These are phyloP conservation scores for Mystacornis crossleyi DNA, from an alignment of 2,113 vertebrate genomes.

Conservation along the genomic window DNA sequence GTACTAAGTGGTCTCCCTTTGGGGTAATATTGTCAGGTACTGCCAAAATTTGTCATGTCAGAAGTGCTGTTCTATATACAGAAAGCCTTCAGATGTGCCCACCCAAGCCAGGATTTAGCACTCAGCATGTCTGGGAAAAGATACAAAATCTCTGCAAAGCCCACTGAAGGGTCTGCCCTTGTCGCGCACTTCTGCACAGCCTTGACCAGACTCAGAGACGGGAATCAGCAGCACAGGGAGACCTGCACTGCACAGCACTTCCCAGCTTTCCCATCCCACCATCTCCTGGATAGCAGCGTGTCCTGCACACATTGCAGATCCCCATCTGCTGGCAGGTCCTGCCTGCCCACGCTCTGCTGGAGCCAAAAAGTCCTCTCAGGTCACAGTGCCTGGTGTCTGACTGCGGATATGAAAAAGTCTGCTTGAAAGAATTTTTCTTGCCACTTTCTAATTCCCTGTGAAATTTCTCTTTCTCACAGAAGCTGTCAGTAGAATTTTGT, in stretches of 20 bases:
- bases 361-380: not conserved
- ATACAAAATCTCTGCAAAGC: not conserved
- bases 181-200: fast-evolving
- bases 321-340: not conserved
- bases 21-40: not conserved
- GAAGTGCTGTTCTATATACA: not conserved
- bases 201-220: fast-evolving
- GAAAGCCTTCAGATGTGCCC: not conserved
- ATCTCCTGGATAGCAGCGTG: fast-evolving
- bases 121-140: not conserved
- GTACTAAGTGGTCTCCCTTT: not conserved
- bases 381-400: fast-evolving
- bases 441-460: too few species aligned
- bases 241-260: not conserved
- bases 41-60: not conserved
- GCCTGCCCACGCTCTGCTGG: fast-evolving
- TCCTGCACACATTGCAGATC: not conserved
- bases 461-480: too few species aligned
- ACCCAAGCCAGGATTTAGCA: not conserved
- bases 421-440: too few species aligned
- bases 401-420: too few species aligned
- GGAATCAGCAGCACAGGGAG: not conserved
- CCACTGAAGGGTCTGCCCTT: not conserved
- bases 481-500: too few species aligned
- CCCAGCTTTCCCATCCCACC: fast-evolving